Conservation (phyloP, 2,797 vertebrate genomes). For the Schizopygopsis pylzovi region DNA sequence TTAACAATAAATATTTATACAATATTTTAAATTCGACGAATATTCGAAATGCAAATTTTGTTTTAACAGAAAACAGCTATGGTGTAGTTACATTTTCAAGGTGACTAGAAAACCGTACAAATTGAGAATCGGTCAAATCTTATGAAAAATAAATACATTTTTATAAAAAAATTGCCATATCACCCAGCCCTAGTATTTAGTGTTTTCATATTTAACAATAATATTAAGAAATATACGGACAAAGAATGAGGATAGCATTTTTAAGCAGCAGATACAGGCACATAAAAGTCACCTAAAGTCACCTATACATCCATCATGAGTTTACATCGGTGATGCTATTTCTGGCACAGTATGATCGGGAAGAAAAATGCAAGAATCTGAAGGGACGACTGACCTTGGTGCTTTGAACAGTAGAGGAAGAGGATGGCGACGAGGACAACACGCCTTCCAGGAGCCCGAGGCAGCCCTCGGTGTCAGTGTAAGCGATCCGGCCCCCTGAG, state of each 20-base stretch:
- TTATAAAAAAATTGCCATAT: too few species aligned
- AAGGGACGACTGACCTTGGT: slow-evolving; percentile 66
- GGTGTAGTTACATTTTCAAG: too few species aligned
- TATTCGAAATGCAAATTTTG: too few species aligned
- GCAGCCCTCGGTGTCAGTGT: slow-evolving; percentile 93
- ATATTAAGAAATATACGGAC: background rate
- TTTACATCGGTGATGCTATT: background rate
- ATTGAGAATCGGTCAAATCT: too few species aligned
- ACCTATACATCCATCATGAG: background rate
- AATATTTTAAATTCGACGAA: too few species aligned
- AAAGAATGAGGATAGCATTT: background rate
- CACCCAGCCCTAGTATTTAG: background rate
- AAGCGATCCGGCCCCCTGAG: slow-evolving; percentile 82
- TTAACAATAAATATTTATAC: too few species aligned
- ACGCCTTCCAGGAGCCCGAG: slow-evolving; percentile 90
- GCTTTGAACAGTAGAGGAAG: slow-evolving; percentile 52
- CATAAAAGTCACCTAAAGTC: background rate
- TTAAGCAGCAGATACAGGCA: background rate
- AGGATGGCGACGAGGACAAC: slow-evolving; percentile 56
- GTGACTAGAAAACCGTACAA: too few species aligned
- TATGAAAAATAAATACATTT: too few species aligned
- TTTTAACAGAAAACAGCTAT: too few species aligned
- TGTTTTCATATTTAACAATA: background rate
- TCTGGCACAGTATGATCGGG: background rate
- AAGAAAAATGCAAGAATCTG: background rate